Evolutionary conservation across 2,888 invertebrate species (phyloP).

Genomic region (Amblyjoppa fuscipennis): DNA sequence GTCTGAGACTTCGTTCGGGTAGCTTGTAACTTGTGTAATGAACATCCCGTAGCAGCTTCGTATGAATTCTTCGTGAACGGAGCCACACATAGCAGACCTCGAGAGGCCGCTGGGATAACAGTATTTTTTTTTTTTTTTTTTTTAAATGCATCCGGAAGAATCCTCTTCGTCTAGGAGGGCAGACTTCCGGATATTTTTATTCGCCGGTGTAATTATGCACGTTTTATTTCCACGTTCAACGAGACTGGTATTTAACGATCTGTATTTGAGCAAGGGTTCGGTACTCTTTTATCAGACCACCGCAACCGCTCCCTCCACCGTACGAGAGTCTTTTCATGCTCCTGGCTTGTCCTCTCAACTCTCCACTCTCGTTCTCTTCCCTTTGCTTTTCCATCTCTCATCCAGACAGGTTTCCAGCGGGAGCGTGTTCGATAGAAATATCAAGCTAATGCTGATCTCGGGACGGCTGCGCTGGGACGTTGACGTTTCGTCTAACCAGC

Average conservation of each 20-base stretch:
- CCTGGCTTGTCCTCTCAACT: constrained; percentile 15
- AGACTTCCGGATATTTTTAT: constrained; percentile 37
- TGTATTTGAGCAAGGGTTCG: constrained; percentile 9
- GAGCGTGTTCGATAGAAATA: constrained; percentile 38
- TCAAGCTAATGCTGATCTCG: constrained; percentile 22
- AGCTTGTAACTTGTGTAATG: constrained; percentile 4
- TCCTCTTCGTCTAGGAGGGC: not conserved
- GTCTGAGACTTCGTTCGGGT: constrained; percentile 53
- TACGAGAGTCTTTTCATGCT: constrained; percentile 19
- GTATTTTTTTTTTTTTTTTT: not conserved
- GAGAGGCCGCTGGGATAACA: not conserved
- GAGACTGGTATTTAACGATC: not conserved
- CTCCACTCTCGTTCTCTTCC: constrained; percentile 3
- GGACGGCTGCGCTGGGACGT: constrained; percentile 23
- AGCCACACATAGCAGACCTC: not conserved
- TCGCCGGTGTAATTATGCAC: constrained; percentile 61
- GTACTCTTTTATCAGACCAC: not conserved
- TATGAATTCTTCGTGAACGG: not conserved
- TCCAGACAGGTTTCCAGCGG: constrained; percentile 20
- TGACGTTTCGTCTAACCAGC: constrained; percentile 46
- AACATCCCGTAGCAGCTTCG: not conserved
- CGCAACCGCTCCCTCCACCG: not conserved
- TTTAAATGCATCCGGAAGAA: not conserved
- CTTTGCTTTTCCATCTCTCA: constrained; percentile 17
- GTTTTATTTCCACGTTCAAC: constrained; percentile 34